Evolutionary conservation across 2,888 invertebrate genomes (phyloP).

Genomic region (Agrotis puta): DNA sequence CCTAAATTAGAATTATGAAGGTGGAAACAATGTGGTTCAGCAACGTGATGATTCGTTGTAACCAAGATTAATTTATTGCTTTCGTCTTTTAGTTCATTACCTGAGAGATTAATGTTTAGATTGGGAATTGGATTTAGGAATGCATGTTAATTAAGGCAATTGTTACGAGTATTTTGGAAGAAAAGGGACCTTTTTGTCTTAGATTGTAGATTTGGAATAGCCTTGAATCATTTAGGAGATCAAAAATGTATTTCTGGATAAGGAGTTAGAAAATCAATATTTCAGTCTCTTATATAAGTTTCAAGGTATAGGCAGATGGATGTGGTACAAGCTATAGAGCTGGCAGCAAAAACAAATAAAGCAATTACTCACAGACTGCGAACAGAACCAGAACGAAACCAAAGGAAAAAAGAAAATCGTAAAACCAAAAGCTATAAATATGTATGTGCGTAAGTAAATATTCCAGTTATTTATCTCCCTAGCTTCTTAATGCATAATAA

Average conservation of each 20-base stretch:
- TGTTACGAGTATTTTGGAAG: conserved; percentile 11
- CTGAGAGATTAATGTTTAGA: conserved; percentile 68
- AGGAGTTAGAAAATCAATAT: no score
- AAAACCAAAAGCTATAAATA: conserved; percentile 56
- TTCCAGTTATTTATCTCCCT: conserved; percentile 56
- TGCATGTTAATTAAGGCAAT: conserved; percentile 38
- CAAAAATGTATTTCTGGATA: background rate
- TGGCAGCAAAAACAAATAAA: conserved; percentile 26
- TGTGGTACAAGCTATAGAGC: no score
- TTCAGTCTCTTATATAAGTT: no score
- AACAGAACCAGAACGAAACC: conserved; percentile 28
- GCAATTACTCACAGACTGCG: conserved; percentile 22
- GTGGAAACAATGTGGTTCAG: conserved; percentile 77
- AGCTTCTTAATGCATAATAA: conserved; percentile 63
- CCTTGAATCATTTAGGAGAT: background rate
- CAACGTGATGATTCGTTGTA: conserved; percentile 74
- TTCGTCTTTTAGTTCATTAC: conserved; percentile 43
- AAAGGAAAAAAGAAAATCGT: conserved; percentile 35
- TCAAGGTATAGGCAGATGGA: no score
- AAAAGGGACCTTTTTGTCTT: background rate
- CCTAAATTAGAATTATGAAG: conserved; percentile 77
- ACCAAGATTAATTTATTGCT: conserved; percentile 67
- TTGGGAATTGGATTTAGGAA: conserved; percentile 55
- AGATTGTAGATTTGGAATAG: background rate
- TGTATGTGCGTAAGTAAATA: conserved; percentile 62